These are phyloP conservation scores for Spheniscus humboldti DNA, from an alignment of 2,797 vertebrate species.

Conservation along the genomic window DNA sequence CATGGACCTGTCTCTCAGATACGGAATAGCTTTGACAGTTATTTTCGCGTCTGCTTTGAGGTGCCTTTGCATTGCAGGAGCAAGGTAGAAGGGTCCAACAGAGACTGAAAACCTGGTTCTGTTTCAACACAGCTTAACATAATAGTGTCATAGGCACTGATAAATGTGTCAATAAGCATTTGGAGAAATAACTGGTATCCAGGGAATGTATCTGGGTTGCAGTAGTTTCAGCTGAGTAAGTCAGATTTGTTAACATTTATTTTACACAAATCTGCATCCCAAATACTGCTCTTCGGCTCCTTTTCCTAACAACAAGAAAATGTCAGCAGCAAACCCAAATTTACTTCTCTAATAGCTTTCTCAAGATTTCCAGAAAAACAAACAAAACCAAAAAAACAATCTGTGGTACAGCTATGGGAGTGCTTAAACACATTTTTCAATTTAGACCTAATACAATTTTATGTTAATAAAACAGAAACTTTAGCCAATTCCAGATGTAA, in stretches of 20 bases:
- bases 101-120: neutral
- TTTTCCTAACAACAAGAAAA: slow-evolving; percentile 37
- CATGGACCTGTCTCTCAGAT: neutral
- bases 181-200: slow-evolving; percentile 37
- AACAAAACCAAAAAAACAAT: neutral
- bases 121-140: neutral
- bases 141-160: neutral
- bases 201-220: slow-evolving; percentile 59
- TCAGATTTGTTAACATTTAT: slow-evolving; percentile 67
- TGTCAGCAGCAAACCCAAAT: slow-evolving; percentile 45
- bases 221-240: slow-evolving; percentile 53
- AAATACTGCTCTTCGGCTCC: slow-evolving; percentile 10
- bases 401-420: neutral
- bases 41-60: neutral
- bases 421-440: neutral
- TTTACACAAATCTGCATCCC: slow-evolving; percentile 61
- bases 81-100: neutral
- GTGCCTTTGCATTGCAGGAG: neutral
- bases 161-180: slow-evolving; percentile 52
- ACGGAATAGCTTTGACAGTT: neutral
- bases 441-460: neutral
- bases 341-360: slow-evolving; percentile 30
- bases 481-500: slow-evolving; percentile 5
- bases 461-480: neutral
- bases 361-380: slow-evolving; percentile 44